Conservation (phyloP, 2,888 invertebrate genomes). For the Sicus ferrugineus region DNA sequence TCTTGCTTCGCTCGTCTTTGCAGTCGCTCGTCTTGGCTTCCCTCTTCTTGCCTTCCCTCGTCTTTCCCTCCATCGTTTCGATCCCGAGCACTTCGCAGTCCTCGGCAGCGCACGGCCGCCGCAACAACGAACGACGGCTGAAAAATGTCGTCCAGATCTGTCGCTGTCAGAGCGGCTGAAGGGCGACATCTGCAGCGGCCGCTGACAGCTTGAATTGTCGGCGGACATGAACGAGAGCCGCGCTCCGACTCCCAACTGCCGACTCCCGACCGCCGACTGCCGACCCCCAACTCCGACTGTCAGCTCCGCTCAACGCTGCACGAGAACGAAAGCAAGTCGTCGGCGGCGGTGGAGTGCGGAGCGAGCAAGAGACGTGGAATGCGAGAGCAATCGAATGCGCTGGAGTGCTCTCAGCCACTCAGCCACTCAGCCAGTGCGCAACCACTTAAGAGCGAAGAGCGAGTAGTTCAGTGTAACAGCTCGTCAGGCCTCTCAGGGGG, state of each 20-base stretch:
- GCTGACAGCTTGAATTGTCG: slow-evolving; percentile 46
- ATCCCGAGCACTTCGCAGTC: slow-evolving; percentile 24
- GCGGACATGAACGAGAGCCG: slow-evolving; percentile 37
- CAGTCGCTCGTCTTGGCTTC: slow-evolving; percentile 13
- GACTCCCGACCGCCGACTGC: too few relatives aligned
- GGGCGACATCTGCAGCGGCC: slow-evolving; percentile 52
- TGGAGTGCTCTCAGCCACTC: too few relatives aligned
- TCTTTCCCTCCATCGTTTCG: slow-evolving; percentile 16
- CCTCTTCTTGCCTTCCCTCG: slow-evolving; percentile 2
- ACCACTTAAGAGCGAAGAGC: too few relatives aligned
- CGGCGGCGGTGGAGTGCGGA: too few relatives aligned
- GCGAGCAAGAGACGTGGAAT: too few relatives aligned
- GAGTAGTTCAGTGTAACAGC: too few relatives aligned
- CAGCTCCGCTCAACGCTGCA: slow-evolving; percentile 28
- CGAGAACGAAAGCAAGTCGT: slow-evolving; percentile 27
- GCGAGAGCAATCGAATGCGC: too few relatives aligned
- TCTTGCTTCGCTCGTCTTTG: slow-evolving; percentile 17
- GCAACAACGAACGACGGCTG: slow-evolving; percentile 24
- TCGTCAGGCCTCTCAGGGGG: too few relatives aligned
- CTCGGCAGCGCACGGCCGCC: slow-evolving; percentile 16
- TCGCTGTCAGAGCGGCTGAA: slow-evolving; percentile 56
- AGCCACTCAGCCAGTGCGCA: too few relatives aligned
- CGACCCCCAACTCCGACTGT: too few relatives aligned
- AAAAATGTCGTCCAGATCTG: slow-evolving; percentile 55
- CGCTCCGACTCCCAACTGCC: too few relatives aligned